Evolutionary conservation across 2,888 invertebrate genomes (phyloP).

Genomic region (Dexiosoma caninum): DNA sequence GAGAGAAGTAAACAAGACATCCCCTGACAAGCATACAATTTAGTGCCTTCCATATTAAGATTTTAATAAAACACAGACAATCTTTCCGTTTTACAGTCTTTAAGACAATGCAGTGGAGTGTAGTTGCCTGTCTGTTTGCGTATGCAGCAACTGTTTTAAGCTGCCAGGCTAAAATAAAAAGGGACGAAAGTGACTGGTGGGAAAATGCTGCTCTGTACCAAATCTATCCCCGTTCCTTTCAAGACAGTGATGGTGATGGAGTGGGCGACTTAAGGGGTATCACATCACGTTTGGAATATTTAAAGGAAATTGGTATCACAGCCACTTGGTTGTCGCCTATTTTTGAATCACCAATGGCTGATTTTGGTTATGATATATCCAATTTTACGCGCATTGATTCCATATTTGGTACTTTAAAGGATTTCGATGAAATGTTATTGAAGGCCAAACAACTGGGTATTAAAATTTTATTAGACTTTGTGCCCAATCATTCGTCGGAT

Average conservation of each 20-base stretch:
- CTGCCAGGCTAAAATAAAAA: conserved; percentile 1
- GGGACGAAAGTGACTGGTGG: conserved; percentile 84
- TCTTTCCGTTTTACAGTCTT: no score
- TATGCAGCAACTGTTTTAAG: neutral
- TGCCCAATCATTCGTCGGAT: conserved; percentile 85
- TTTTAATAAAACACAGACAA: neutral
- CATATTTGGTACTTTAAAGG: conserved; percentile 85
- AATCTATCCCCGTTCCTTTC: conserved; percentile 90
- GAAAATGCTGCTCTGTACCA: conserved; percentile 89
- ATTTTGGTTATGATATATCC: conserved; percentile 92
- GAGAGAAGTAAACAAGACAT: neutral
- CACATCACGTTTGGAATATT: conserved; percentile 81
- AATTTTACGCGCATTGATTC: conserved; percentile 86
- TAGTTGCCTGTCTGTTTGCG: conserved; percentile 4
- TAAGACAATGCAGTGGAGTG: conserved; percentile 17
- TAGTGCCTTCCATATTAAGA: neutral
- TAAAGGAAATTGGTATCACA: conserved; percentile 84
- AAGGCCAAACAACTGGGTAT: conserved; percentile 80
- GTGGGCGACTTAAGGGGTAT: conserved; percentile 91
- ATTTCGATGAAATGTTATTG: conserved; percentile 82
- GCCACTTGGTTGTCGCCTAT: conserved; percentile 92
- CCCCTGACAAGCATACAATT: neutral
- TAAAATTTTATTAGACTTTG: conserved; percentile 82
- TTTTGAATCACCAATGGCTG: conserved; percentile 88
- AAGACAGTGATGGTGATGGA: conserved; percentile 89